Conservation (phyloP, 2,888 invertebrate genomes). For the Synergus umbraculus region DNA sequence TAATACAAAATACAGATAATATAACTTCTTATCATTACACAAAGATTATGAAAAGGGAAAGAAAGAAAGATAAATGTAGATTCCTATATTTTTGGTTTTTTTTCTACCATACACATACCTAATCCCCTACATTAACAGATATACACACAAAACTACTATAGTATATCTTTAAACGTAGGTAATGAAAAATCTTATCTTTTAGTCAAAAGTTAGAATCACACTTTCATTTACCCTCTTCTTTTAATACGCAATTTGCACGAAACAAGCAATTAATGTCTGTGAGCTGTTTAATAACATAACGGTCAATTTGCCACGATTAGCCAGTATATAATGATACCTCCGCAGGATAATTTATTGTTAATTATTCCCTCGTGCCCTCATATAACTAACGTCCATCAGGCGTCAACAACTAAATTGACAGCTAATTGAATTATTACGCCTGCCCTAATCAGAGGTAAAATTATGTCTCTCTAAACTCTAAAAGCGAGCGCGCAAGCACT, state of each 20-base stretch:
- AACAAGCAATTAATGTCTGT: slow-evolving; percentile 67
- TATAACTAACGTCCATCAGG: slow-evolving; percentile 64
- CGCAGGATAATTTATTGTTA: slow-evolving; percentile 73
- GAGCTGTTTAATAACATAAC: slow-evolving; percentile 74
- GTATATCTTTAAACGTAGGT: too few relatives aligned
- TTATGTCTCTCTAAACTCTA: slow-evolving; percentile 59
- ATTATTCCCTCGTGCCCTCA: slow-evolving; percentile 67
- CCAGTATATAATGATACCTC: slow-evolving; percentile 70
- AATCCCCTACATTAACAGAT: too few relatives aligned
- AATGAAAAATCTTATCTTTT: too few relatives aligned
- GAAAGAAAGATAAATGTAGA: too few relatives aligned
- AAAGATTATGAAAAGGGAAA: too few relatives aligned
- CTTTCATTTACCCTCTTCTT: slow-evolving; percentile 28
- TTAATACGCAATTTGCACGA: slow-evolving; percentile 62
- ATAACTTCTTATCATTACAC: too few relatives aligned
- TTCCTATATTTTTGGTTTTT: too few relatives aligned
- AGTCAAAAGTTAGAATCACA: not conserved
- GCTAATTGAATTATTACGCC: slow-evolving; percentile 74
- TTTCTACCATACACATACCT: too few relatives aligned
- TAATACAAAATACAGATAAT: too few relatives aligned
- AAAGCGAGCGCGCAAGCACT: not conserved
- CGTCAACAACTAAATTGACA: slow-evolving; percentile 75
- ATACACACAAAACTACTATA: too few relatives aligned
- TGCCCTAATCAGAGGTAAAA: slow-evolving; percentile 66
- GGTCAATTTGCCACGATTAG: slow-evolving; percentile 75